phyloP scores from a whole-genome alignment of 2,797 vertebrate species.

The Varecia variegata region DNA sequence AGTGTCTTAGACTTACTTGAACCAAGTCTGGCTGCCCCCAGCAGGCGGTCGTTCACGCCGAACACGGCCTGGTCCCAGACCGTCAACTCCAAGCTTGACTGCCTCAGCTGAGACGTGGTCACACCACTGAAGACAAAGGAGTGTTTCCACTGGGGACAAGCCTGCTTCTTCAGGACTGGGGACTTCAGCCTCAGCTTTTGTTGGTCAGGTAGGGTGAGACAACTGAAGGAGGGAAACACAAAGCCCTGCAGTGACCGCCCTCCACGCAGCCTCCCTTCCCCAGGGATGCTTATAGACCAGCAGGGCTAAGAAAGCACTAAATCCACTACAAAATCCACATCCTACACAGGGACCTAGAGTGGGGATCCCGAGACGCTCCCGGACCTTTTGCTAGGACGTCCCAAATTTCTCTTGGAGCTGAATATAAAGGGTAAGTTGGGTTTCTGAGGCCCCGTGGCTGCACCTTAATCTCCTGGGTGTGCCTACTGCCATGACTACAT shows the following conservation, averaged over 20 bases:
- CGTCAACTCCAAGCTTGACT: slow-evolving; percentile 80
- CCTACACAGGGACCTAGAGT: not conserved
- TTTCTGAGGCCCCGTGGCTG: not conserved
- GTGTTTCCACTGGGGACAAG: slow-evolving; percentile 84
- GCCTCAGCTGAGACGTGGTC: slow-evolving; percentile 79
- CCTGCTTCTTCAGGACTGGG: slow-evolving; percentile 80
- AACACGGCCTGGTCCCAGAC: slow-evolving; percentile 83
- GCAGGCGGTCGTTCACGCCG: slow-evolving; percentile 73
- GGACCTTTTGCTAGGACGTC: not conserved
- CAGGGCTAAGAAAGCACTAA: not conserved
- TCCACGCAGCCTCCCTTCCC: rapidly evolving
- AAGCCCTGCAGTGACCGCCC: rapidly evolving
- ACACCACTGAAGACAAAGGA: slow-evolving; percentile 84
- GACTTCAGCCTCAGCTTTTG: slow-evolving; percentile 79
- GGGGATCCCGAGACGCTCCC: not conserved
- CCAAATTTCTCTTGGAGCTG: not conserved
- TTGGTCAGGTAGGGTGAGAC: slow-evolving; percentile 82
- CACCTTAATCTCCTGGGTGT: too few species aligned
- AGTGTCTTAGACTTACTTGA: slow-evolving; percentile 38
- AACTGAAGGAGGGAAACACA: slow-evolving; percentile 71
- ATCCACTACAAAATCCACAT: not conserved
- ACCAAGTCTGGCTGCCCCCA: slow-evolving; percentile 77
- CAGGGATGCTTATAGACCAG: rapidly evolving
- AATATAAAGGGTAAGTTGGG: not conserved
- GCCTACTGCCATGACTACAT: not conserved